Evolutionary conservation across 2,888 invertebrate species (phyloP).

Genomic region (Chaetoderma sp.): DNA sequence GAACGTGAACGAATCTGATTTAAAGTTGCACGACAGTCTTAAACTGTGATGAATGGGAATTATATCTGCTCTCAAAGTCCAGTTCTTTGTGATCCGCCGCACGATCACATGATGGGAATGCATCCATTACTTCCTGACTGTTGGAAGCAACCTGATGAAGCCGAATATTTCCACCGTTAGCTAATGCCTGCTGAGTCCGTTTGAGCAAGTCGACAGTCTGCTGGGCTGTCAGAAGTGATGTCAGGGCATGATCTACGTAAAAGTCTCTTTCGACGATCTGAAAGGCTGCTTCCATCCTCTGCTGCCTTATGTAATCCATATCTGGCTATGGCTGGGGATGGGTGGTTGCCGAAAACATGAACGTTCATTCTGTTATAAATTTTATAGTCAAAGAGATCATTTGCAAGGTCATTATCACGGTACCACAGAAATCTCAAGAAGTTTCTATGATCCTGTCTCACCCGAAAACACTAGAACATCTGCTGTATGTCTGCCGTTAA

Average conservation of each 20-base stretch:
- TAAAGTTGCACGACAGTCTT: slow-evolving; percentile 8
- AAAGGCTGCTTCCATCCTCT: background rate
- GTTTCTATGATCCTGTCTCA: slow-evolving; percentile 21
- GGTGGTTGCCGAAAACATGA: slow-evolving; percentile 27
- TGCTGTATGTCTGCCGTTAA: slow-evolving; percentile 30
- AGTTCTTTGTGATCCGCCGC: background rate
- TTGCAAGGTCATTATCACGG: slow-evolving; percentile 11
- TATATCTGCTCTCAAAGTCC: background rate
- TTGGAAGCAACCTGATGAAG: slow-evolving; percentile 25
- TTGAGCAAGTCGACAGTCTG: slow-evolving; percentile 6
- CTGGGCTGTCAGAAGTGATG: background rate
- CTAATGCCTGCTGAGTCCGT: slow-evolving; percentile 12
- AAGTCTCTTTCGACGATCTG: slow-evolving; percentile 15
- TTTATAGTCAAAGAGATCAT: slow-evolving; percentile 8
- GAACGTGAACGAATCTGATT: slow-evolving; percentile 30
- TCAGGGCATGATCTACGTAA: slow-evolving; percentile 23
- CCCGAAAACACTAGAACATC: slow-evolving; percentile 26
- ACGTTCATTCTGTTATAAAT: slow-evolving; percentile 27
- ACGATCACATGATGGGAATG: slow-evolving; percentile 9
- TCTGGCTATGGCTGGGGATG: slow-evolving; percentile 18
- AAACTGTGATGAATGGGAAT: slow-evolving; percentile 10
- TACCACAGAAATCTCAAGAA: slow-evolving; percentile 25
- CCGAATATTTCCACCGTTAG: slow-evolving; percentile 4
- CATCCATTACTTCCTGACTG: slow-evolving; percentile 2
- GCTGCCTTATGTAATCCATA: slow-evolving; percentile 14